These are phyloP conservation scores for Drosophila koepferae DNA, from an alignment of 2,888 invertebrate species.

Conservation along the genomic window DNA sequence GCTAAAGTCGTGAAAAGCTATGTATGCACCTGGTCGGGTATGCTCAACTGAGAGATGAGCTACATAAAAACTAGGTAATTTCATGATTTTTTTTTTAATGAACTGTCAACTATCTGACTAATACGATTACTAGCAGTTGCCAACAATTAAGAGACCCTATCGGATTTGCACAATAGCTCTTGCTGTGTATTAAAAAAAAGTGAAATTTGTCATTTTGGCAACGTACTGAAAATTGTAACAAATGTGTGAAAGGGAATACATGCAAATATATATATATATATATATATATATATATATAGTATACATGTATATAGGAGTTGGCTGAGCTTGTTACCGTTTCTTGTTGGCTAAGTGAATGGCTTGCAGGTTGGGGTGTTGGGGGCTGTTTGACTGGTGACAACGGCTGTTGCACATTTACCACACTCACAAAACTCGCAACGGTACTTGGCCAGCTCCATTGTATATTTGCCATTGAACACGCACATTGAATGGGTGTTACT, in stretches of 20 bases:
- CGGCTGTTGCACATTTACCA: constrained; percentile 73
- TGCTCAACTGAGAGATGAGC: background rate
- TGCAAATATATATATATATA: background rate
- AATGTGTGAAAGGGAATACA: constrained; percentile 4
- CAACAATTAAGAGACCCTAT: background rate
- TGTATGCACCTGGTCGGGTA: constrained; percentile 24
- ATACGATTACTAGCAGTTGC: background rate
- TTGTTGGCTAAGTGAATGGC: background rate
- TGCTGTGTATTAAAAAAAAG: background rate
- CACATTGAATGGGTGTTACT: constrained; percentile 59
- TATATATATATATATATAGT: background rate
- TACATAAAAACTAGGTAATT: no score
- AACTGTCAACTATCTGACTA: background rate
- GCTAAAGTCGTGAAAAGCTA: constrained; percentile 14
- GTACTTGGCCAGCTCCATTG: constrained; percentile 45
- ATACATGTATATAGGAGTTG: background rate
- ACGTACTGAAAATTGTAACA: constrained; percentile 5
- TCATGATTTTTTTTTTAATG: no score
- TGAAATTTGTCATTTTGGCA: constrained; percentile 19
- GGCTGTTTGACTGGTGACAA: constrained; percentile 11
- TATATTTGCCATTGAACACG: constrained; percentile 74
- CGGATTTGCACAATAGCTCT: constrained; percentile 42
- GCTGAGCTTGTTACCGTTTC: background rate
- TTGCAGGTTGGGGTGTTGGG: background rate
- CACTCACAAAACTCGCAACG: constrained; percentile 43